phyloP scores from a whole-genome alignment of 2,888 invertebrate genomes.

The Harpalus rufipes region DNA sequence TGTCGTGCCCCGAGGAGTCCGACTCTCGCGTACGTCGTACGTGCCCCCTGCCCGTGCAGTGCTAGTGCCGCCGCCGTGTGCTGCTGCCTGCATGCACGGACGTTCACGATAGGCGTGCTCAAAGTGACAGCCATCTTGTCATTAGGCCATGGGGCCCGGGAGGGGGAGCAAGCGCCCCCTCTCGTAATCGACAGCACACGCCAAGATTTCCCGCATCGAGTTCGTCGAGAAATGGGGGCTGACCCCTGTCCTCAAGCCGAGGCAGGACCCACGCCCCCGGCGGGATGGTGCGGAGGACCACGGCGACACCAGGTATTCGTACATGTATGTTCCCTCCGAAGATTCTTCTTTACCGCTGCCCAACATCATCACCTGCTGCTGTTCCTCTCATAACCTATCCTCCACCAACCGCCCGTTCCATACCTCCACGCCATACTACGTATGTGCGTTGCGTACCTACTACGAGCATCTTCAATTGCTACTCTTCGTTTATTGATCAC shows the following conservation, averaged over 20 bases:
- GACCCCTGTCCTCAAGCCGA: constrained; percentile 98
- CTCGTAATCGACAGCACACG: constrained; percentile 81
- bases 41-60: constrained; percentile 40
- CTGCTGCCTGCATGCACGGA: constrained; percentile 73
- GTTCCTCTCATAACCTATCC: background rate
- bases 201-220: constrained; percentile 98
- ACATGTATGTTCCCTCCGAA: constrained; percentile 59
- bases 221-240: constrained; percentile 98
- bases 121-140: constrained; percentile 70
- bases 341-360: constrained; percentile 2
- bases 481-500: constrained; percentile 31
- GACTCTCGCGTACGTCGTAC: constrained; percentile 70
- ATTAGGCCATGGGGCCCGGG: constrained; percentile 81
- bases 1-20: constrained; percentile 67
- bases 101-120: constrained; percentile 70
- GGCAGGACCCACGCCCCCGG: constrained; percentile 94
- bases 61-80: constrained; percentile 74
- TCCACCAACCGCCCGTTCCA: background rate
- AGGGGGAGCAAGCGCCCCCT: constrained; percentile 82
- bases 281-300: constrained; percentile 84
- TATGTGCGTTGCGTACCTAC: too few species aligned
- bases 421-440: background rate
- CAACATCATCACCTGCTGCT: constrained; percentile 16
- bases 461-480: constrained; percentile 37
- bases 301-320: constrained; percentile 84